Evolutionary conservation across 2,888 invertebrate genomes (phyloP).

Genomic region (Teleogryllus oceanicus): DNA sequence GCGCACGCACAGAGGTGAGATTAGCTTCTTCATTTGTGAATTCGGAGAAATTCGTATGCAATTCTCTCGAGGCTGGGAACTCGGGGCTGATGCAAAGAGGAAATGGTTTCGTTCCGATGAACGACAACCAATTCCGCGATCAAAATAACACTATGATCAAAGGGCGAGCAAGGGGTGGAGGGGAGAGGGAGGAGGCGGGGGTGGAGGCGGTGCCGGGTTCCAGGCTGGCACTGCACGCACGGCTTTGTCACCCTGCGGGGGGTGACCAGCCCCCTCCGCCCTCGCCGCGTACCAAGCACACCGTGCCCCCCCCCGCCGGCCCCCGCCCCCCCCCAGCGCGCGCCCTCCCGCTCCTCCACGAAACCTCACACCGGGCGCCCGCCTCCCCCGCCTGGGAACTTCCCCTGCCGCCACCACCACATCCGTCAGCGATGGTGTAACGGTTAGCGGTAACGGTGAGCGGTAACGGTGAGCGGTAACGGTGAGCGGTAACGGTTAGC

Average conservation of each 20-base stretch:
- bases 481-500: too few relatives aligned
- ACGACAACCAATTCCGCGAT: conserved; percentile 10
- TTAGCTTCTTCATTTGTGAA: background rate
- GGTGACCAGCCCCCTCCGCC: background rate
- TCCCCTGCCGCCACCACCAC: background rate
- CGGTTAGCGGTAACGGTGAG: too few relatives aligned
- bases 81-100: background rate
- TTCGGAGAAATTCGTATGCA: background rate
- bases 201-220: background rate
- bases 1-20: background rate
- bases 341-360: background rate
- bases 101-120: background rate
- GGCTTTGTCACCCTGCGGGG: background rate
- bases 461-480: too few relatives aligned
- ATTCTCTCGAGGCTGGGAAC: background rate
- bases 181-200: background rate
- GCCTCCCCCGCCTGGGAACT: background rate
- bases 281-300: background rate
- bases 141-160: conserved; percentile 7
- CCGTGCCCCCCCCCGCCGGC: background rate
- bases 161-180: background rate
- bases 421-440: background rate
- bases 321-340: background rate
- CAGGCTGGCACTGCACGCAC: conserved; percentile 26
- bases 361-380: background rate